phyloP scores from a whole-genome alignment of 2,113 vertebrate genomes.

The Chloropsis hardwickii region DNA sequence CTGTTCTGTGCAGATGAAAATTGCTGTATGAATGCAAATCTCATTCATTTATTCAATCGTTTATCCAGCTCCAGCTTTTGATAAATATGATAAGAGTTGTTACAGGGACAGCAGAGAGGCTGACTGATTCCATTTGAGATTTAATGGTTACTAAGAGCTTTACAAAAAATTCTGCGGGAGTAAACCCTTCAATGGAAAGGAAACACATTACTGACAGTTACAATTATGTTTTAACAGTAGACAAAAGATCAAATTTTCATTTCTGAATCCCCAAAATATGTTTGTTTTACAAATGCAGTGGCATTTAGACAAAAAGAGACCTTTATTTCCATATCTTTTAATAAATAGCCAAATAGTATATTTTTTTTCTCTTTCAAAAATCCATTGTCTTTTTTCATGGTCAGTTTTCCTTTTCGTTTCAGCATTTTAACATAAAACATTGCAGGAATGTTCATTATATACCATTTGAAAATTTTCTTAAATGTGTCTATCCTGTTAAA shows the following conservation, averaged over 20 bases:
- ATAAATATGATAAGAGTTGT: neutral
- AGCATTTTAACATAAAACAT: neutral
- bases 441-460: neutral
- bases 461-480: neutral
- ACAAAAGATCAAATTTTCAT: neutral
- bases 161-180: neutral
- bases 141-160: neutral
- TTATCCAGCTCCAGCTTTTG: neutral
- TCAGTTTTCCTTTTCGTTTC: neutral
- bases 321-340: neutral
- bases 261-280: neutral
- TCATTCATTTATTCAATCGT: neutral
- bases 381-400: neutral
- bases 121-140: conserved; percentile 21
- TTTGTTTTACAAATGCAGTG: neutral
- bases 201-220: neutral
- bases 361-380: neutral
- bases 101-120: neutral
- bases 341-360: neutral
- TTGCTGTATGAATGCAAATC: conserved; percentile 21
- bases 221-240: neutral
- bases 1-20: neutral
- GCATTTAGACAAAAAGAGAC: neutral
- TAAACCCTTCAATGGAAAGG: neutral
- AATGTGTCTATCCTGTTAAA: neutral